phyloP scores from a whole-genome alignment of 2,888 invertebrate species.

The Disparrhopalites patrizii region DNA sequence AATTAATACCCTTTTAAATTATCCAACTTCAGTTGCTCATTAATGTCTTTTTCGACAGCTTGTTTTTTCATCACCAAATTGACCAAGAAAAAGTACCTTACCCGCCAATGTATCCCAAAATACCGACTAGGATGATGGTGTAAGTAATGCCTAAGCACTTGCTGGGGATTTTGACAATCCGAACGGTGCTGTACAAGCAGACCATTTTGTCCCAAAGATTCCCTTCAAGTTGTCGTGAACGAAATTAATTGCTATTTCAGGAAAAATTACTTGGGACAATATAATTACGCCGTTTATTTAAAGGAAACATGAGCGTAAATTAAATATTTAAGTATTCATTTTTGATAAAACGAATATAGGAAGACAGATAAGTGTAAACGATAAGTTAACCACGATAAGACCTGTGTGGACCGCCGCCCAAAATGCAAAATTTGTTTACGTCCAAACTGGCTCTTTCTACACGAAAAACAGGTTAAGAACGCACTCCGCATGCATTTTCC shows the following conservation, averaged over 20 bases:
- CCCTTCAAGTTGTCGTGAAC: too few relatives aligned
- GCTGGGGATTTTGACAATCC: conserved; percentile 42
- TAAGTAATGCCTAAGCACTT: conserved; percentile 36
- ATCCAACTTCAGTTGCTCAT: background rate
- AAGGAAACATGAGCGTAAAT: background rate
- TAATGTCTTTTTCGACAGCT: background rate
- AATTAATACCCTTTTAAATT: background rate
- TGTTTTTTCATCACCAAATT: too few relatives aligned
- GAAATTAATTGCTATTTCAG: background rate
- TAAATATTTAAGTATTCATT: background rate
- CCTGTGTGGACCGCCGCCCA: too few relatives aligned
- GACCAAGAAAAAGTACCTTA: conserved; percentile 24
- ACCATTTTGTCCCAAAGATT: too few relatives aligned
- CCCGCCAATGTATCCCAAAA: conserved; percentile 42
- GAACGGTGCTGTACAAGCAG: conserved; percentile 35
- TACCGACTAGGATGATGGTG: conserved; percentile 26
- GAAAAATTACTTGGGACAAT: background rate
- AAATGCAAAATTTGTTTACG: too few relatives aligned
- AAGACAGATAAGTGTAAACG: too few relatives aligned
- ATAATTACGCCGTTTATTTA: background rate
- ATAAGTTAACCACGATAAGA: too few relatives aligned
- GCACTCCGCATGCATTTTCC: too few relatives aligned
- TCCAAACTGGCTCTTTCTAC: too few relatives aligned
- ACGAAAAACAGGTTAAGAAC: too few relatives aligned
- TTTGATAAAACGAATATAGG: too few relatives aligned